Evolutionary conservation across 2,797 vertebrate species (phyloP), one percentile per base, ranked within the genome.

Genomic region (Cuculus canorus): DNA sequence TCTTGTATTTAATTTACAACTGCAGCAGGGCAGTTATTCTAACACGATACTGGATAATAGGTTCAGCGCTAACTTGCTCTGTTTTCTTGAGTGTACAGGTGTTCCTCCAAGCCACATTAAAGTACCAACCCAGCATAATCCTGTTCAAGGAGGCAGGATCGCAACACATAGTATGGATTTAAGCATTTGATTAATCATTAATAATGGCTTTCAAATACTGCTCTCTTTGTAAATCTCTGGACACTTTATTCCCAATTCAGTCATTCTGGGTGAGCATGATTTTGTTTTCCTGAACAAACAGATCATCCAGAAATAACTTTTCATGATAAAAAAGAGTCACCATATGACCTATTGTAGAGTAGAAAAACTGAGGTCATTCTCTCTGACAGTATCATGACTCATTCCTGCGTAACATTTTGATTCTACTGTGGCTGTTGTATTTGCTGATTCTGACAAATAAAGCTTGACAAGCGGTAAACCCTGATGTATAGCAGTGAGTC

Each of bases 361-460:
- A 63, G 47, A 78, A 91, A 81, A 63, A 14, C 25, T 15, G 68
- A 84, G 94, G 71, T 92, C 43, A 64, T 35, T 85, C 24, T 94
- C 23, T 90, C 53, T 90, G 92, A 48, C 71, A 61, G 73, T 64
- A 83, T 56, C 30, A n/a, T 94, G 93, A 95, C 61, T 93, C 86
- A 92, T 80, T 95, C 81, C 68, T 79, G 59, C 54, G 94, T 92
- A 90, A 63, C 32, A 41, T 93, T 95, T 90, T 82, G 60, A 27
- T 84, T 86, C 24, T 90, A 4, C 73, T 70, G 63, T 77, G 95
- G 52, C 88, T 45, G 27, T 84, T 93, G 69, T 88, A 37, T 92
- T 86, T 80, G 48, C 39, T 66, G 71, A 80, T 87, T 88, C 63
- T 92, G 88, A 95, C 79, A 96, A 94, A 92, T 69, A 68, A 85